Evolutionary conservation across 2,888 invertebrate species (phyloP), one percentile per base, ranked within the genome.

Genomic region (Cataglyphis rosenhaueri): DNA sequence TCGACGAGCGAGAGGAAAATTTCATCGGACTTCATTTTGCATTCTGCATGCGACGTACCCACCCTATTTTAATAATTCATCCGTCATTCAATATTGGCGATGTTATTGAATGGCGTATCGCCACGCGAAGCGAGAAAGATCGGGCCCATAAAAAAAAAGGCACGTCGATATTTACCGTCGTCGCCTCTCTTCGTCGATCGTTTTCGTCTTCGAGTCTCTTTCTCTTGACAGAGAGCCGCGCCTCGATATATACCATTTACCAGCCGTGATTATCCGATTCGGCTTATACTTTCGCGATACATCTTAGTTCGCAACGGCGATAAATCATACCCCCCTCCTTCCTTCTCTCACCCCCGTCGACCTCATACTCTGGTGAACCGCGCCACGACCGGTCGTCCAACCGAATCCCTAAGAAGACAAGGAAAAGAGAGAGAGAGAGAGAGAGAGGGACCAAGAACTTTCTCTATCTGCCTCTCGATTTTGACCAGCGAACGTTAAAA

Each of bases 291-390:
- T 71, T 52, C 29, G 64, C 79, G 85, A 78, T 85, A 84, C 82
- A 73, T 82, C 85, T 85, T 84, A 64, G 85, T 84, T 85, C 66
- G 65, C 55, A 52, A 48, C 35, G 44, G 41, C 88, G 84, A 89
- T 89, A 89, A 90, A 89, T 89, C 89, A 88, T 86, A 83, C 59
- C 75, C 70, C 48, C 73, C 25, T 61, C 35, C 6, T 32, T 15
- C 12, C 18, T 25, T 21, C 25, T 38, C 70, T 25, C 21, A 18
- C 25, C 61, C 41, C 18, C 61, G 32, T 10, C 25, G 12, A 48
- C 18, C 59, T 41, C 38, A 9, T 55, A 41, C 41, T 52, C 52
- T 52, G 52, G 25, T 1, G 57, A 32, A 73, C 29, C 76, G 38
- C 68, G 68, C 48, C 52, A 68, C 18, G 75, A 75, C 66, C 55